Base-by-base conservation (phyloP, 2,888 invertebrate genomes). In the Cylindroiulus punctatus region DNA sequence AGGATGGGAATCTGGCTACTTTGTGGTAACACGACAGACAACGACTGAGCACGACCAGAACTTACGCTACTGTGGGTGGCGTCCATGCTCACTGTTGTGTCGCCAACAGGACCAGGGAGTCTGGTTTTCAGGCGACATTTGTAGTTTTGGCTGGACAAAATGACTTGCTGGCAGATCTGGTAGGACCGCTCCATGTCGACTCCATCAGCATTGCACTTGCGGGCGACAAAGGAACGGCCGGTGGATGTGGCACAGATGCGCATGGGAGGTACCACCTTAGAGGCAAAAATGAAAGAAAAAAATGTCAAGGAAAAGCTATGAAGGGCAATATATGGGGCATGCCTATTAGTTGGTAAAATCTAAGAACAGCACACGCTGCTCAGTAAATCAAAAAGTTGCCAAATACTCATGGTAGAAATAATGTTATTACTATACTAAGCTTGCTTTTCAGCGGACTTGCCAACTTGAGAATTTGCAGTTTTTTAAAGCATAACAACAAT, bases 121-220 rank as follows among this genome's bases (percentile, higher is more conserved):
- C 40, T 40, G 26, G 83, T 42, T 36, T 83, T 83, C 42, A 83
- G 26, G 26, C 83, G 83, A 26, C 40, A 83, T 22, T 83, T 83
- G 42, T 44, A 44, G 92, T 97, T 97, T 0, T 96, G 96, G 90
- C 97, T 97, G 91, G 96, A 97, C 91, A 97, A 97, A 88, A 98
- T 96, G n/a, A 93, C 93, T 84, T 92, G 93, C 91, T 94, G 92
- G 89, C 92, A 92, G 89, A 98, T 98, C 92, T 98, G 97, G 91
- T 97, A 97, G 90, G 98, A 98, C 87, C 98, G 93, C 90, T 98
- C 97, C 86, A 98, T 92, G 91, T 98, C 98, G 52, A 98, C 96
- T 5, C 87, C 86, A 52, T 87, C 87, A 22, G 85, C 85, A 30
- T 85, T 85, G 40, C 85, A 36, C 36, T 85, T 85, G 65, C 22